Percentiles rank a stretch among this genome's conserved stretches.
phyloP scores from a whole-genome alignment of 2,797 vertebrate genomes.

The Onychomys torridus region DNA sequence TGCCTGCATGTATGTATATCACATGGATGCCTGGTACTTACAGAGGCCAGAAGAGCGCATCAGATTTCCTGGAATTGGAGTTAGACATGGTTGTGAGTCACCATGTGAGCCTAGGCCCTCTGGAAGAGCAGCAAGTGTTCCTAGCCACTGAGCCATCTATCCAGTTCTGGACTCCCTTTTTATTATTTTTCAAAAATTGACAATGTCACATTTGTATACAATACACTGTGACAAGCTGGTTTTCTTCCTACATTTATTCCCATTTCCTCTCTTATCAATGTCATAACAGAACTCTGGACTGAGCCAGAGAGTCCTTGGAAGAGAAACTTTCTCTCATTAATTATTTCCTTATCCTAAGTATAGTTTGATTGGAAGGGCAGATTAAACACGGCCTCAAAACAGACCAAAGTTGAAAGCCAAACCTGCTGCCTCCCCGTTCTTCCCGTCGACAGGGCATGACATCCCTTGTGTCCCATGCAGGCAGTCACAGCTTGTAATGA shows the following conservation, averaged over 20 bases:
- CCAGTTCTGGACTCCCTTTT: not conserved
- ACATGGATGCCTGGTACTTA: not conserved
- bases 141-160: not conserved
- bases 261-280: not conserved
- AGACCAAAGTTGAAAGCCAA: slow-evolving; percentile 56
- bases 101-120: not conserved
- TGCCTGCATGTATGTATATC: not conserved
- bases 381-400: slow-evolving; percentile 22
- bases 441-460: not conserved
- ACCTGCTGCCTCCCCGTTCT: not conserved
- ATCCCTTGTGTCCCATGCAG: not conserved
- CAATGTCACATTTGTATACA: not conserved
- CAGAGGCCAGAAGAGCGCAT: not conserved
- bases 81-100: not conserved
- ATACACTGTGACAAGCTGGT: not conserved
- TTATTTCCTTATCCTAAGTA: not conserved
- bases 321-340: slow-evolving; percentile 26
- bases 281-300: not conserved
- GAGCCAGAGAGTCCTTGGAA: not conserved
- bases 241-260: not conserved
- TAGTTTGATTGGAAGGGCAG: not conserved
- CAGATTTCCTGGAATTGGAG: not conserved
- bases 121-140: not conserved
- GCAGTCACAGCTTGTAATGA: not conserved
- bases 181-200: not conserved